These are phyloP conservation scores for Sebastes kiyomatsui DNA, from an alignment of 2,797 vertebrate species.

Conservation along the genomic window DNA sequence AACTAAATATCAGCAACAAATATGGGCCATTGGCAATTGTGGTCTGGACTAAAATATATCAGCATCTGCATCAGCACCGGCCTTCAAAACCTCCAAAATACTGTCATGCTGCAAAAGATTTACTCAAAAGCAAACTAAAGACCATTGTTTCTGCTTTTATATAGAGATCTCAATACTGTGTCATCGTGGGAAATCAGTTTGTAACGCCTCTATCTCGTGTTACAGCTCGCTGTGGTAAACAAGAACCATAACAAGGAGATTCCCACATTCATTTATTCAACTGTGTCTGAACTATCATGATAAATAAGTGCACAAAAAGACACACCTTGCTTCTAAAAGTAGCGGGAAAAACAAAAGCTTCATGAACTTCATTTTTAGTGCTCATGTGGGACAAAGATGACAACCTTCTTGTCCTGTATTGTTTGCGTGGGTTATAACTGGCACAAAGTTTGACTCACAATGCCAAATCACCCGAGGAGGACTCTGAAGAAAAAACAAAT, in stretches of 20 bases:
- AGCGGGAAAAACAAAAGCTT: neutral
- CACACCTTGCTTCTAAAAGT: neutral
- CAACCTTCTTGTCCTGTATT: neutral
- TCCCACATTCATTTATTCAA: neutral
- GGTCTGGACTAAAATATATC: neutral
- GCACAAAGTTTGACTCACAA: constrained; percentile 14
- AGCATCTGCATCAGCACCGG: neutral
- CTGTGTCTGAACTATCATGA: neutral
- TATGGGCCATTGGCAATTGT: neutral
- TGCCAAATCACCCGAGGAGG: constrained; percentile 22
- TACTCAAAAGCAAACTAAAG: neutral
- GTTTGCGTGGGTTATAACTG: constrained; percentile 9
- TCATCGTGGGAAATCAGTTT: constrained; percentile 16
- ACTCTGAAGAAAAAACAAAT: constrained; percentile 69
- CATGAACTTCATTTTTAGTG: neutral
- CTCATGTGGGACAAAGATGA: neutral
- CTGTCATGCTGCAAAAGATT: neutral
- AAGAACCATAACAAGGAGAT: constrained; percentile 6
- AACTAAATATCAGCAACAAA: neutral
- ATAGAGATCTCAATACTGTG: neutral
- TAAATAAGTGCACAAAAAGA: neutral
- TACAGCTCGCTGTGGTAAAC: neutral
- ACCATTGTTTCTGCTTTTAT: neutral
- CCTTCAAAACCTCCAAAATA: neutral
- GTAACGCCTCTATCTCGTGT: neutral